Evolutionary conservation across 2,888 invertebrate genomes (phyloP).

Genomic region (Tribolium freemani): DNA sequence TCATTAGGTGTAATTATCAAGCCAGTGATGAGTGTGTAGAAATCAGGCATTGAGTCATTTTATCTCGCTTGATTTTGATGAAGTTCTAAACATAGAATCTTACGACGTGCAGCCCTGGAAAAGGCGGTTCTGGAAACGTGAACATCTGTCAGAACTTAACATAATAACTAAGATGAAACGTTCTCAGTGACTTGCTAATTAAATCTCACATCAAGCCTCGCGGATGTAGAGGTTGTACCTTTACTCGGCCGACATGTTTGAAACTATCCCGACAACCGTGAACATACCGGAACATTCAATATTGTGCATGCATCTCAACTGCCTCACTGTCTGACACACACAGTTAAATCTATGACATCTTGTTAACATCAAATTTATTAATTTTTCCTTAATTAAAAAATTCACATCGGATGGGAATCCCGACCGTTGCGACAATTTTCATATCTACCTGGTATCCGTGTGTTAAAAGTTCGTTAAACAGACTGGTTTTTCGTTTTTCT

Average conservation of each 20-base stretch:
- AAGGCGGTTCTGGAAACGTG: constrained; percentile 52
- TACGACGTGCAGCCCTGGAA: constrained; percentile 26
- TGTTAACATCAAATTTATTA: constrained; percentile 13
- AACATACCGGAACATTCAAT: constrained; percentile 51
- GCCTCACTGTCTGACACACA: constrained; percentile 15
- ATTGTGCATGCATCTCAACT: constrained; percentile 46
- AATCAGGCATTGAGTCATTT: not conserved
- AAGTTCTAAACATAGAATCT: constrained; percentile 21
- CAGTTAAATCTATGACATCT: constrained; percentile 25
- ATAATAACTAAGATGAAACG: constrained; percentile 60
- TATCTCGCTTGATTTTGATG: constrained; percentile 11
- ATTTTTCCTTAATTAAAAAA: constrained; percentile 9
- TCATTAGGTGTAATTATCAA: not conserved
- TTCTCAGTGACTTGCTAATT: constrained; percentile 62
- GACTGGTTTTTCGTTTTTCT: constrained; percentile 33
- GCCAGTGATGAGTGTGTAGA: not conserved
- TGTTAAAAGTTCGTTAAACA: constrained; percentile 37
- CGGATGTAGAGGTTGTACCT: constrained; percentile 38
- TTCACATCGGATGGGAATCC: no score
- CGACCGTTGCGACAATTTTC: not conserved
- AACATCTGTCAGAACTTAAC: constrained; percentile 61
- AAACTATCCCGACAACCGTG: constrained; percentile 47
- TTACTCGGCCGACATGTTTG: constrained; percentile 42
- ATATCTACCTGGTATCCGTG: not conserved
- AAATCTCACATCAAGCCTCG: constrained; percentile 57